Conservation (phyloP, 1,140 invertebrate genomes). For the Drosophila kanapiae region DNA sequence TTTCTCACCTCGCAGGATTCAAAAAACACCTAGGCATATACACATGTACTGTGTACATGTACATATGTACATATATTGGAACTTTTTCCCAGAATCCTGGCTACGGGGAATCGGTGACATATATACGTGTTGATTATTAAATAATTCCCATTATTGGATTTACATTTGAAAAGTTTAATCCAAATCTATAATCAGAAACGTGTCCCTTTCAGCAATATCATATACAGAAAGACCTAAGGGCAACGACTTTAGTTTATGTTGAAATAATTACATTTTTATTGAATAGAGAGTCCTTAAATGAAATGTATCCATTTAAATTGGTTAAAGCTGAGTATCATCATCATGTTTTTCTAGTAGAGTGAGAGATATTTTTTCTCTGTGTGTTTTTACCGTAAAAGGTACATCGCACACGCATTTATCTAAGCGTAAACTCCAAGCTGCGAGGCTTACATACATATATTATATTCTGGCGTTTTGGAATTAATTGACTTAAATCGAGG, state of each 20-base stretch:
- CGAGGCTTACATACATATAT: neutral
- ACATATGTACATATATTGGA: neutral
- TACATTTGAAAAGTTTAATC: neutral
- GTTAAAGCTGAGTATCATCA: neutral
- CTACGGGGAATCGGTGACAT: neutral
- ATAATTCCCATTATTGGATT: conserved; percentile 12
- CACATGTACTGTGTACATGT: neutral
- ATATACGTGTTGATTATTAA: conserved; percentile 1
- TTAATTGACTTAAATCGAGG: conserved; percentile 21
- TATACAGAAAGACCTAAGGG: too few relatives aligned
- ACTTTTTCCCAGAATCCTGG: conserved; percentile 3
- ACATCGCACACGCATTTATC: neutral
- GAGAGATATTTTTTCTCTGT: neutral
- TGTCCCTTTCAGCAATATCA: neutral
- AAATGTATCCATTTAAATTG: neutral
- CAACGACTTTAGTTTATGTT: neutral
- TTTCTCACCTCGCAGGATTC: conserved; percentile 13
- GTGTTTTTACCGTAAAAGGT: neutral
- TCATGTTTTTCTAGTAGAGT: neutral
- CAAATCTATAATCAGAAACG: conserved; percentile 2
- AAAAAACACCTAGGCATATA: conserved; percentile 3
- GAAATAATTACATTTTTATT: neutral
- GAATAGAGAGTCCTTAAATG: neutral
- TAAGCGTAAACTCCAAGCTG: neutral
- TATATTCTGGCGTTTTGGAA: conserved; percentile 11